These are phyloP conservation scores for Penaeus monodon DNA, from an alignment of 2,888 invertebrate species.

Conservation along the genomic window DNA sequence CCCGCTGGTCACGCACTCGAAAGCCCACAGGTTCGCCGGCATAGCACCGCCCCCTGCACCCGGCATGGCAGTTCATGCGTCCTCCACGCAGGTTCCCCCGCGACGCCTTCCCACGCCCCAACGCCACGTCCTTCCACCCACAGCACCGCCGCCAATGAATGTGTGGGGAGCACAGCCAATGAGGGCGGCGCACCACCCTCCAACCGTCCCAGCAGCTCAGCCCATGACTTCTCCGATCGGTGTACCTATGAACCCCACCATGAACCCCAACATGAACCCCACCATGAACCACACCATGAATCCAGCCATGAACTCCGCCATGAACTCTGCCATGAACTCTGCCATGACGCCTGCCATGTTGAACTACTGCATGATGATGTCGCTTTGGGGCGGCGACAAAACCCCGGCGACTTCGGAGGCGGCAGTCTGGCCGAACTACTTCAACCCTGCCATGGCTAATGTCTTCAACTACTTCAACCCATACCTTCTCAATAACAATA, in stretches of 20 bases:
- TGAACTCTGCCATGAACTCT: neutral
- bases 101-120: conserved; percentile 2
- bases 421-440: conserved; percentile 27
- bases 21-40: conserved; percentile 31
- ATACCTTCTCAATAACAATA: conserved; percentile 39
- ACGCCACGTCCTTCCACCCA: neutral
- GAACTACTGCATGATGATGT: conserved; percentile 52
- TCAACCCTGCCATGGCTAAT: conserved; percentile 24
- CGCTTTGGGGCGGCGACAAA: conserved; percentile 33
- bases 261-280: conserved; percentile 17
- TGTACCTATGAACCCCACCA: neutral
- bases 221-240: neutral
- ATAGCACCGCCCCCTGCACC: neutral
- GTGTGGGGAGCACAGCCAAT: conserved; percentile 14
- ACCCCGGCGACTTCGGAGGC: neutral
- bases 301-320: too few species aligned
- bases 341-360: conserved; percentile 33
- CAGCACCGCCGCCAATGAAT: neutral
- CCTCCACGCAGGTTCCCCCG: conserved; percentile 1
- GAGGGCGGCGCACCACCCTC: conserved; percentile 4
- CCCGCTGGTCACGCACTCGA: conserved; percentile 30
- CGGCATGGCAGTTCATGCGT: conserved; percentile 17
- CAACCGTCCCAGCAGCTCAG: neutral
- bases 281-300: neutral
- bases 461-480: conserved; percentile 44